Evolutionary conservation across 1,140 invertebrate genomes (phyloP).

Genomic region (Melipona quadrifasciata): DNA sequence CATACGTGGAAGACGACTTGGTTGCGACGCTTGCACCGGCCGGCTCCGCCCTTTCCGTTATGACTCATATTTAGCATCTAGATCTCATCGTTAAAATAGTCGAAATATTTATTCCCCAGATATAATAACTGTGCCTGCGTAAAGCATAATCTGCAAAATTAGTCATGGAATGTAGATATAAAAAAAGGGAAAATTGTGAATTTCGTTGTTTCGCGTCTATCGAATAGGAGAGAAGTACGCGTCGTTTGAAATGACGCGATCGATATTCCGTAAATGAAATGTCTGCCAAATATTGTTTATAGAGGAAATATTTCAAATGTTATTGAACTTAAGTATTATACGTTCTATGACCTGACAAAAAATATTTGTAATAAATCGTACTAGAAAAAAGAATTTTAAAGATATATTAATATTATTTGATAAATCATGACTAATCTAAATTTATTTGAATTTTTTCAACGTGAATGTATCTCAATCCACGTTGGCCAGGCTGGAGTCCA

Average conservation of each 20-base stretch:
- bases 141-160: background rate
- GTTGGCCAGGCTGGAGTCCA: conserved; percentile 94
- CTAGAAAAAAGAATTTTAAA: background rate
- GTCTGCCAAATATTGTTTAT: background rate
- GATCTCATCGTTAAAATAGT: conserved; percentile 7
- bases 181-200: background rate
- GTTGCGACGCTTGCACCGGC: conserved; percentile 10
- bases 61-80: background rate
- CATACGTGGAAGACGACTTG: background rate
- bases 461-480: conserved; percentile 91
- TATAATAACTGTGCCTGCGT: no score
- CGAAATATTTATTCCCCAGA: no score
- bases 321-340: background rate
- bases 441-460: conserved; percentile 56
- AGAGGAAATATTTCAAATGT: background rate
- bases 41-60: conserved; percentile 49
- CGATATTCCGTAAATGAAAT: conserved; percentile 13
- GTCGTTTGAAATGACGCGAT: conserved; percentile 30
- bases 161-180: background rate
- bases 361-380: background rate
- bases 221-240: conserved; percentile 12
- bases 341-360: background rate
- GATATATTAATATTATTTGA: no score
- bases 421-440: background rate
- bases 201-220: conserved; percentile 30